Conservation (phyloP, 2,113 vertebrate species). For the Pycnonotus jocosus region DNA sequence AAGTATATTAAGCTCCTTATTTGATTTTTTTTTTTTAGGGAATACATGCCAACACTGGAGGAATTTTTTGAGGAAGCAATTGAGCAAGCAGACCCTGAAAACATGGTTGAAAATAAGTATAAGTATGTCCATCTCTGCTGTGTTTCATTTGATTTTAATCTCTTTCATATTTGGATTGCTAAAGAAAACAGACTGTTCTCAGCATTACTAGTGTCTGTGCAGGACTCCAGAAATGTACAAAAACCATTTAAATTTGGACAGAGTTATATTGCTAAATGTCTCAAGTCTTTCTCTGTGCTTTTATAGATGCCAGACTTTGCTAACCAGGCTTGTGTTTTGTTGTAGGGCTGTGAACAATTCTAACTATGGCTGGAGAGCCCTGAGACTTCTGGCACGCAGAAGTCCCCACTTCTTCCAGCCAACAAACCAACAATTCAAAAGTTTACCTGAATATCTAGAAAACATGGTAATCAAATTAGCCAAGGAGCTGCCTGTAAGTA, state of each 20-base stretch:
- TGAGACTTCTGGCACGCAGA: constrained; percentile 90
- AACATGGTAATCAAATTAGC: constrained; percentile 99
- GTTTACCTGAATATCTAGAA: constrained; percentile 95
- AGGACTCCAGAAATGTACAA: neutral
- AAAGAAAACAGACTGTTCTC: neutral
- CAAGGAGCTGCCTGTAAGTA: constrained; percentile 95
- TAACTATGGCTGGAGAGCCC: constrained; percentile 96
- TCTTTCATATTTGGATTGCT: neutral
- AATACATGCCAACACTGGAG: constrained; percentile 95
- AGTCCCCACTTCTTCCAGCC: constrained; percentile 99
- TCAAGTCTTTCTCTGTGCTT: neutral
- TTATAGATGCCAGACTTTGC: neutral
- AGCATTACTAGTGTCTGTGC: neutral
- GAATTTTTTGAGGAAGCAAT: constrained; percentile 98
- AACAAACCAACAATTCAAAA: constrained; percentile 97
- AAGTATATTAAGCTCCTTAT: neutral
- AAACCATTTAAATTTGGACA: neutral
- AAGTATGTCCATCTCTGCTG: constrained; percentile 77
- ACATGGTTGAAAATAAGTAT: constrained; percentile 97
- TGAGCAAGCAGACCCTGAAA: constrained; percentile 94
- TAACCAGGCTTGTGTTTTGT: neutral
- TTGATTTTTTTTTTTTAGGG: constrained; percentile 69
- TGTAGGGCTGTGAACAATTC: constrained; percentile 92
- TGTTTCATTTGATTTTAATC: neutral
- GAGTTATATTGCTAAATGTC: neutral